These are phyloP conservation scores for Chouioia cunea DNA, from an alignment of 2,888 invertebrate species.

Conservation along the genomic window DNA sequence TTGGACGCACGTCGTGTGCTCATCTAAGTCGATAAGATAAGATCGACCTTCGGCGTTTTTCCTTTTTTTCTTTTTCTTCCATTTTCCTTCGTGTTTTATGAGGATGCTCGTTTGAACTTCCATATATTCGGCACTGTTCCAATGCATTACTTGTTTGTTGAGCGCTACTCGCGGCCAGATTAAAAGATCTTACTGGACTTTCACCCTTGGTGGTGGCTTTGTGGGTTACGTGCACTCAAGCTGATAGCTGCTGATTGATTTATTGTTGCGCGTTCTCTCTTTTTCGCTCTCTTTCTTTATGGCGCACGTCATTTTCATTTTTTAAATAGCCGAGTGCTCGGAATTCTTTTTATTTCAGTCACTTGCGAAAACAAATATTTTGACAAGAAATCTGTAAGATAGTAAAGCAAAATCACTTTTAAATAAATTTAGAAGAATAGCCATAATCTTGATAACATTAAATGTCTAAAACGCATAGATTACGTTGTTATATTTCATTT, in stretches of 20 bases:
- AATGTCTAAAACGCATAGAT: too few species aligned
- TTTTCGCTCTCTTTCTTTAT: too few species aligned
- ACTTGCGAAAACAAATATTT: too few species aligned
- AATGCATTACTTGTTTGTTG: slow-evolving; percentile 3
- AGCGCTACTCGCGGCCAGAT: neutral
- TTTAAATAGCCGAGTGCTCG: too few species aligned
- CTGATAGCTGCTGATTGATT: slow-evolving; percentile 12
- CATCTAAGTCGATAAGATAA: slow-evolving; percentile 43
- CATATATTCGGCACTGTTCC: slow-evolving; percentile 32
- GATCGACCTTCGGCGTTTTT: slow-evolving; percentile 28
- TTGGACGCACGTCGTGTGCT: slow-evolving; percentile 30
- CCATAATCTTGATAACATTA: too few species aligned
- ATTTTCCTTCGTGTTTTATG: slow-evolving; percentile 2
- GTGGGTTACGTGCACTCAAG: neutral
- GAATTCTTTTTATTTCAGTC: too few species aligned
- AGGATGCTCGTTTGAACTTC: neutral
- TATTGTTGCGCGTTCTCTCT: neutral
- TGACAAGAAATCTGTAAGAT: too few species aligned
- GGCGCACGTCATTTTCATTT: too few species aligned
- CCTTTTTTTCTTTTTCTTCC: neutral
- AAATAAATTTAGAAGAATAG: too few species aligned
- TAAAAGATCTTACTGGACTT: neutral
- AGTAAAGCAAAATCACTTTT: too few species aligned
- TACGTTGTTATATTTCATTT: too few species aligned
- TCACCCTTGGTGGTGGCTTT: neutral